Evolutionary conservation across 2,113 vertebrate species (phyloP), one percentile per base, ranked within the genome.

Genomic region (Uropsilus gracilis): DNA sequence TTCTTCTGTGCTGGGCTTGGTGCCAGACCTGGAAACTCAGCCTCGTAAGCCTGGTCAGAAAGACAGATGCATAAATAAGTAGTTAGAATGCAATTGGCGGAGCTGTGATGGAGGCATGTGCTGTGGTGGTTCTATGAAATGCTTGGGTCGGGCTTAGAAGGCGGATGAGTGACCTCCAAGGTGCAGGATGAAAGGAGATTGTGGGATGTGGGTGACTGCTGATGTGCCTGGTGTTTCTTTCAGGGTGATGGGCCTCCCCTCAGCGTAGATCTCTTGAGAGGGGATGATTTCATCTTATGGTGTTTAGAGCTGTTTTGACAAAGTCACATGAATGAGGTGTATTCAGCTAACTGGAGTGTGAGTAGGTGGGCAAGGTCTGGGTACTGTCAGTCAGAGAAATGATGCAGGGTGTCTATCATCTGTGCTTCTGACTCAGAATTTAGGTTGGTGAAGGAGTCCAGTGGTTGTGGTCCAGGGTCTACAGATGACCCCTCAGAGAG

Each of bases 101-200:
- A 16, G 30, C 34, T 42, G 2, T 2, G n/a, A 39, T 13, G 26
- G 83, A 71, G 39, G 13, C 28, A 6, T 20, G 1, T 8, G 6
- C 24, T 3, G 0, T 20, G 37, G 12, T 14, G 28, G 44, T 63
- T 53, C 2, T 3, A 48, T 8, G 5, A n/a, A 78, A 53, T 24
- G 7, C n/a, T 17, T 37, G 50, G 46, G 11, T 5, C 0, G 20
- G 26, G 30, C 44, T 20, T 0, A 30, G 24, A 18, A 28, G 42
- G 68, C 18, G 80, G 55, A 37, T 57, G 26, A 32, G 17, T 24
- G 17, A 26, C 17, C 24, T 8, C 12, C 26, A 5, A 12, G 32
- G 39, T 18, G 1, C 20, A 9, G 8, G 42, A 17, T 6, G 2
- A 3, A 1, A 8, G 6, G 24, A 0, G 7, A 6, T 2, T 13